Evolutionary conservation across 2,888 invertebrate genomes (phyloP), one percentile per base, ranked within the genome.

Genomic region (Anarsia innoxiella): DNA sequence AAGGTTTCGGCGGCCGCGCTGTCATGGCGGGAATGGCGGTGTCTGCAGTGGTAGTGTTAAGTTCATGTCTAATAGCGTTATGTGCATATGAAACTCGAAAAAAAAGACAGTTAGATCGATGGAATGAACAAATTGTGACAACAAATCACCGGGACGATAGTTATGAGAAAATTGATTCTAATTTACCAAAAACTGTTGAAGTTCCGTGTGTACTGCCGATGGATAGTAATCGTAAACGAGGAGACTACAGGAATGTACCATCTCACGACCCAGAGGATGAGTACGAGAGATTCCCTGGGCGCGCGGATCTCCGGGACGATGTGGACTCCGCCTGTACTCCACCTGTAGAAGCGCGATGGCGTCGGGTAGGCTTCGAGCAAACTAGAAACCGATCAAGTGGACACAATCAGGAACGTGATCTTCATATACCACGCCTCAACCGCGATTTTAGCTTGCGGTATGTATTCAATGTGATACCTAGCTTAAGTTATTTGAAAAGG

Each of bases 81-180:
- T 91, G 90, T 63, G 86, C 90, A 53, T 87, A 89, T 45, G 89
- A 89, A 61, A 87, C 87, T 61, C 87, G 89, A 52, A 87, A 89
- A 63, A 83, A 88, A 65, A 86, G 88, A 65, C 82, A 79, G 53
- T 61, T 79, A 63, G 79, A 78, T 70, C 75, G 82, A 60, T 82
- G 82, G 80, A 82, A 83, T 49, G 82, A 83, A 60, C 83, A 83
- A 59, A 83, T 83, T 59, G 84, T 84, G 51, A 77, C 75, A 9
- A 61, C 72, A 19, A 82, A 74, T 59, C 77, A 80, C 47, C 72
- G 78, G 39, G 83, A 82, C 46, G 91, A 92, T 56, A 91, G 89
- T 70, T 93, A 93, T 61, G 93, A 93, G 66, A 93, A 93, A 82
- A 92, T 93, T 48, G 92, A 93, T 65, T 88, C 91, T 84, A 90